Conservation (phyloP, 2,888 invertebrate genomes). For the Zelleria hepariella region DNA sequence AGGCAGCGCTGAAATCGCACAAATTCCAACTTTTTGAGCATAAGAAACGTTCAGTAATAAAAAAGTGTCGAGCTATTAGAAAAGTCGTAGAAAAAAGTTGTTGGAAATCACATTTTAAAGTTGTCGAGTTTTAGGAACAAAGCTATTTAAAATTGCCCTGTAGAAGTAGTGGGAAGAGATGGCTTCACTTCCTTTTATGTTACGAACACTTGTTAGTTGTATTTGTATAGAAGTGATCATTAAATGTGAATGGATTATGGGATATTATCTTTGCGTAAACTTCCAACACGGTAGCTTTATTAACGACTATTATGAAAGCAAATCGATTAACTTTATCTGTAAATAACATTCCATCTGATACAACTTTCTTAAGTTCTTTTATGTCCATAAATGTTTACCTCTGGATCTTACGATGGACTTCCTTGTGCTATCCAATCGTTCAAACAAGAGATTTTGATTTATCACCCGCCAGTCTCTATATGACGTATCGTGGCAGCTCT, state of each 20-base stretch:
- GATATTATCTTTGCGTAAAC: background rate
- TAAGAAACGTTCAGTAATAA: too few relatives aligned
- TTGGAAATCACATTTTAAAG: too few relatives aligned
- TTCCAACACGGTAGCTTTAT: background rate
- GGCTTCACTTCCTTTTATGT: slow-evolving; percentile 13
- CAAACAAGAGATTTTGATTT: slow-evolving; percentile 40
- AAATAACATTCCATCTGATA: background rate
- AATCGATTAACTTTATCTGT: background rate
- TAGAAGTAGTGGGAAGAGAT: too few relatives aligned
- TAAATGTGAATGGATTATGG: background rate
- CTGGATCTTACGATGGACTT: background rate
- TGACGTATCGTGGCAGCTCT: slow-evolving; percentile 40
- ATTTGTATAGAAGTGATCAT: background rate
- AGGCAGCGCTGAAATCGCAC: too few relatives aligned
- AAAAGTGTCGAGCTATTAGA: too few relatives aligned
- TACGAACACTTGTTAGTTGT: slow-evolving; percentile 6
- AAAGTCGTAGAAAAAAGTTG: too few relatives aligned
- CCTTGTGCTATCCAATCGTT: background rate
- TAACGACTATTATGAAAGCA: background rate
- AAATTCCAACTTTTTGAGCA: too few relatives aligned
- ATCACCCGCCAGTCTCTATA: slow-evolving; percentile 34
- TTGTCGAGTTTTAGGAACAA: too few relatives aligned
- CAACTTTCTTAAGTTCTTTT: background rate
- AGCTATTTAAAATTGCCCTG: too few relatives aligned
- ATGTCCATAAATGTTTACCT: background rate